A percentile compares a stretch with the other conserved stretches of the same genome.
Evolutionary conservation across 2,797 vertebrate species (phyloP).

Genomic region (Cephalopachus bancanus): DNA sequence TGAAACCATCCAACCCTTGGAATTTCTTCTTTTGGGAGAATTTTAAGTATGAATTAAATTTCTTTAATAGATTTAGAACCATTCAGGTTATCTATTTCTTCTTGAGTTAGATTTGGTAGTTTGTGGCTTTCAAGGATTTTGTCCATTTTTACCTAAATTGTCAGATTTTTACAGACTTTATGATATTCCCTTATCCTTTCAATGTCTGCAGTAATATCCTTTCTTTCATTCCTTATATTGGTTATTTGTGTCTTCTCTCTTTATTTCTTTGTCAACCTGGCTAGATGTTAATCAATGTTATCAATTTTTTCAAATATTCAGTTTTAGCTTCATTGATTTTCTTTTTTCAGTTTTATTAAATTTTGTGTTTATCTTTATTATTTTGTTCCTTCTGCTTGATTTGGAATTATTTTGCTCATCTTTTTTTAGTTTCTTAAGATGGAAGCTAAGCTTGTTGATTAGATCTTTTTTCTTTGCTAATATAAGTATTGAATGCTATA

Average conservation of each 20-base stretch:
- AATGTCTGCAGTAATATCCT: not conserved
- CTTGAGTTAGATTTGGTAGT: not conserved
- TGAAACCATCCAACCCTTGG: not conserved
- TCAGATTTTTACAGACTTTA: not conserved
- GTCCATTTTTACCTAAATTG: not conserved
- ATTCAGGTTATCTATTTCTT: not conserved
- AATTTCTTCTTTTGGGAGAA: not conserved
- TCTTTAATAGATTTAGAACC: not conserved
- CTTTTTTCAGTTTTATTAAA: not conserved
- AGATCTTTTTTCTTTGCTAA: not conserved
- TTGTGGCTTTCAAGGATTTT: not conserved
- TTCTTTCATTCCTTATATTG: slow-evolving; percentile 10
- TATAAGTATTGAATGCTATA: not conserved
- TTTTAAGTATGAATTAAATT: not conserved
- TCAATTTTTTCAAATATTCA: not conserved
- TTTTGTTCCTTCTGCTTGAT: slow-evolving; percentile 9
- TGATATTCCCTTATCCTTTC: not conserved
- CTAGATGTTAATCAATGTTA: not conserved
- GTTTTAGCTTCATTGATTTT: slow-evolving; percentile 1
- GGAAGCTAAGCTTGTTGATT: not conserved
- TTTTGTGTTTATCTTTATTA: not conserved
- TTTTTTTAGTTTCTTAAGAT: slow-evolving; percentile 12
- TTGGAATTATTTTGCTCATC: not conserved
- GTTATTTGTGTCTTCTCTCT: not conserved
- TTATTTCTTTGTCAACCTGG: not conserved